Evolutionary conservation across 2,888 invertebrate species (phyloP), one percentile per base, ranked within the genome.

Genomic region (Trichopria drosophilae): DNA sequence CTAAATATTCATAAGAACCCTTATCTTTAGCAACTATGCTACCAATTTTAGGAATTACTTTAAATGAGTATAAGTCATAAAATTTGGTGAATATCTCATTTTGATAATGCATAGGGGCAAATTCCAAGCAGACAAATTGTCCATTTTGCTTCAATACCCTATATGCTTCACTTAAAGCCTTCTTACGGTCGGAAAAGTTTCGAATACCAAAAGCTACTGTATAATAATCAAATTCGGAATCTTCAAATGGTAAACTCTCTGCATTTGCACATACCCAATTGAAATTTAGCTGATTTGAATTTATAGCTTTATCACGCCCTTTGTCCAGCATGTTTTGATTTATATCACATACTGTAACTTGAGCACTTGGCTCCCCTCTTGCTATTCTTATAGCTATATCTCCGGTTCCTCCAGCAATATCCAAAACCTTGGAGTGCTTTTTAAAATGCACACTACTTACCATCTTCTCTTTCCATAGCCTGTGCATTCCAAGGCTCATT

Each of bases 1-100:
- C 44, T 44, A 44, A 44, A 44, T 44, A 44, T 23, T 44, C 35
- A 44, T 44, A 44, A 18, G 34, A 15, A 16, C 15, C 16, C 18
- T 13, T 35, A 20, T 44, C 18, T 15, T 18, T 15, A 26, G 35
- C 19, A 44, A 44, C 12, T 35, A 44, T 35, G 15, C 19, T 23
- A 20, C 44, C 44, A 26, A 44, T 44, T 44, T 44, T 44, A 35
- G 44, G 44, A 18, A 44, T 44, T 18, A 44, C 35, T 18, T 44
- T 44, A 44, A 44, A 44, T 18, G 44, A 44, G 36, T 44, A 44
- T 13, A 44, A 44, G 24, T 44, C 28, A 26, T 44, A 44, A 18
- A 44, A 20, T 16, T 35, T 18, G 15, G 15, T 23, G n/a, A 44
- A 35, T 35, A 35, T 26, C 15, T 16, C 28, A 26, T 44, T 26